Conservation (phyloP, 1,140 invertebrate species). For the Drosophila guanche region DNA sequence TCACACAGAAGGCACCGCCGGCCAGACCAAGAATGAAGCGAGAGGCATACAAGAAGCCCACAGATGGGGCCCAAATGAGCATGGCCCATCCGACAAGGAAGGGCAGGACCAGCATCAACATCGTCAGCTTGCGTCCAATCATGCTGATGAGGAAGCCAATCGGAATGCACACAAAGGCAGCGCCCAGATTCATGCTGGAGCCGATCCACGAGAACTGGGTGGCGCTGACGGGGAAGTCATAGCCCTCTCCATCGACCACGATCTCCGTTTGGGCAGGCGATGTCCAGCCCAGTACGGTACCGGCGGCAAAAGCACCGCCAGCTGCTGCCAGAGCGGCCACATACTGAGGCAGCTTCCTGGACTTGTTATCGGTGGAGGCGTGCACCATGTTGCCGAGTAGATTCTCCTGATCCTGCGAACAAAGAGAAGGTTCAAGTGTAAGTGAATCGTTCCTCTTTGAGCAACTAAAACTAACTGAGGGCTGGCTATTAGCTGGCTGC, state of each 20-base stretch:
- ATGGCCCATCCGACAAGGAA: conserved; percentile 90
- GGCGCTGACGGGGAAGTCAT: conserved; percentile 84
- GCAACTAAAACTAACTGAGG: conserved; percentile 50
- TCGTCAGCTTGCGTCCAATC: conserved; percentile 89
- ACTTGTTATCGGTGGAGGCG: conserved; percentile 49
- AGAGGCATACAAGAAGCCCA: conserved; percentile 88
- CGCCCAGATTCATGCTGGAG: conserved; percentile 89
- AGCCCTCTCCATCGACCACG: conserved; percentile 83
- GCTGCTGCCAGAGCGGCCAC: conserved; percentile 87
- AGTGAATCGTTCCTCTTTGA: conserved; percentile 26
- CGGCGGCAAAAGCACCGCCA: conserved; percentile 85
- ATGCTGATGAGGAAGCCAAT: conserved; percentile 90
- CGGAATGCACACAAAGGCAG: conserved; percentile 88
- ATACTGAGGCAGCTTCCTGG: conserved; percentile 87
- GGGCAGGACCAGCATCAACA: conserved; percentile 88
- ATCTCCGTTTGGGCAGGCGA: conserved; percentile 86
- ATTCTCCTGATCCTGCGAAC: conserved; percentile 76
- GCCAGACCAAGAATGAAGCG: conserved; percentile 90
- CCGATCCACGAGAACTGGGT: conserved; percentile 89
- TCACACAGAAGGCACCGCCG: conserved; percentile 90
- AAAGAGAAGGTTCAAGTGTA: neutral
- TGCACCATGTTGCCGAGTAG: conserved; percentile 79
- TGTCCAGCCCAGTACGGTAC: conserved; percentile 89
- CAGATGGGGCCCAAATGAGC: conserved; percentile 88
- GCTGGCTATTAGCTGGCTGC: conserved; percentile 11